These are phyloP conservation scores for Pomatostomus ruficeps DNA, from an alignment of 2,113 vertebrate genomes.

Conservation along the genomic window DNA sequence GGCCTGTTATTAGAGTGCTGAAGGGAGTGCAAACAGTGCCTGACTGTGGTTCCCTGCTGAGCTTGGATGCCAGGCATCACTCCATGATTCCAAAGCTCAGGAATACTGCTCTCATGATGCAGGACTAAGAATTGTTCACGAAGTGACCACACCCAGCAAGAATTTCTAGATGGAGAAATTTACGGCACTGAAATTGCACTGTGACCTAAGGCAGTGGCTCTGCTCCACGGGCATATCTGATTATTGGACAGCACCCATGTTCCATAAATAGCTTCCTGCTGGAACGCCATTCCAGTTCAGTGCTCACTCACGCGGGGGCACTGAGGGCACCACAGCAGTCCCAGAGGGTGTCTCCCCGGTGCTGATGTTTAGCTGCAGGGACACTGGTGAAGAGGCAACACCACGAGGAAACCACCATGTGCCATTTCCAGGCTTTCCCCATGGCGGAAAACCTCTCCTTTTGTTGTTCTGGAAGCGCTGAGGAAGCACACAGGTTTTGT, in stretches of 20 bases:
- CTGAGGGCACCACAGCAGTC: neutral
- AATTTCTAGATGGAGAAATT: conserved; percentile 11
- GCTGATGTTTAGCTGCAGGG: neutral
- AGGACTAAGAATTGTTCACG: neutral
- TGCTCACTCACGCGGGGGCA: neutral
- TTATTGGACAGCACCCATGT: neutral
- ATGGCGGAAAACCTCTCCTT: fast-evolving
- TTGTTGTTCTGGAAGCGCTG: neutral
- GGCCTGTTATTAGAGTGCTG: neutral
- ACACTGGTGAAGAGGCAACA: neutral
- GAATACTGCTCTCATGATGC: neutral
- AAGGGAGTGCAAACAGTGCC: neutral
- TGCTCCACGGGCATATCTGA: conserved; percentile 13
- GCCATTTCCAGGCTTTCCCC: neutral
- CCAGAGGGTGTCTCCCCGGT: neutral
- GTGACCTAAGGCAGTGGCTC: conserved; percentile 39
- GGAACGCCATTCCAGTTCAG: neutral
- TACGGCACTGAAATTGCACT: conserved; percentile 5
- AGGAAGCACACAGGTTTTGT: neutral
- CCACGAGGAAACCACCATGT: neutral
- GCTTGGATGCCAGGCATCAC: neutral
- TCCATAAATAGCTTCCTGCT: conserved; percentile 43
- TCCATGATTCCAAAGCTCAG: neutral
- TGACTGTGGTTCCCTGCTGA: neutral
- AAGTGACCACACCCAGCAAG: conserved; percentile 41